Base-by-base conservation (phyloP, 2,888 invertebrate genomes). In the Lordiphosa fenestrarum region DNA sequence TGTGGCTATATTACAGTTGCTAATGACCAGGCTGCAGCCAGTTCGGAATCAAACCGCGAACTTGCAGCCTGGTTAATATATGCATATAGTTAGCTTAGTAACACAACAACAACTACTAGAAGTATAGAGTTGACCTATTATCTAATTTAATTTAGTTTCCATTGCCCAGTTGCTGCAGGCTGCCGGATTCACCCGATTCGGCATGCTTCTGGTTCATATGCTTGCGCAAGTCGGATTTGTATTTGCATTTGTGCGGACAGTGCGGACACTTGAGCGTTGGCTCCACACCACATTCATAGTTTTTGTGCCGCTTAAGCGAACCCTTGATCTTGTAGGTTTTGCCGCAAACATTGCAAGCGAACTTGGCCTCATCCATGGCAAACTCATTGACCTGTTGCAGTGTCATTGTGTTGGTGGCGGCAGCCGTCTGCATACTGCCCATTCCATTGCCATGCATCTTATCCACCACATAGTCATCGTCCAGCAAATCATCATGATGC, bases 241-340 rank as follows among this genome's bases (percentile, higher is more conserved):
- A 89, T 75, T 89, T 89, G 78, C 90, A 89, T 64, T 88, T 88
- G 71, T 89, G 90, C 52, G 88, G 85, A 64, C 89, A 89, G 62
- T 87, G 88, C 13, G 78, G 81, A 69, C 89, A 89, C 30, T 84
- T 85, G 2, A 89, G 70, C 1, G 84, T 84, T 2, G 89, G 89
- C 33, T 85, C 85, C 3, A 89, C 86, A 2, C 90, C 89, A 86
- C 95, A 95, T 88, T 95, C 95, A 89, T 94, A 94, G 85, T 93
- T 93, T 83, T 93, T 91, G 88, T 95, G 95, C 57, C 95, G 92
- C 88, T 93, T 94, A 81, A 95, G 91, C 66, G 94, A 94, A 74
- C 94, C 94, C 86, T 94, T 94, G 89, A 94, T 93, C 90, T 94
- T 94, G 92, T 96, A 96, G 80, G 93, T 92, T 91, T 95, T 96